phyloP scores from a whole-genome alignment of 2,113 vertebrate species.

The Cichladusa arquata region DNA sequence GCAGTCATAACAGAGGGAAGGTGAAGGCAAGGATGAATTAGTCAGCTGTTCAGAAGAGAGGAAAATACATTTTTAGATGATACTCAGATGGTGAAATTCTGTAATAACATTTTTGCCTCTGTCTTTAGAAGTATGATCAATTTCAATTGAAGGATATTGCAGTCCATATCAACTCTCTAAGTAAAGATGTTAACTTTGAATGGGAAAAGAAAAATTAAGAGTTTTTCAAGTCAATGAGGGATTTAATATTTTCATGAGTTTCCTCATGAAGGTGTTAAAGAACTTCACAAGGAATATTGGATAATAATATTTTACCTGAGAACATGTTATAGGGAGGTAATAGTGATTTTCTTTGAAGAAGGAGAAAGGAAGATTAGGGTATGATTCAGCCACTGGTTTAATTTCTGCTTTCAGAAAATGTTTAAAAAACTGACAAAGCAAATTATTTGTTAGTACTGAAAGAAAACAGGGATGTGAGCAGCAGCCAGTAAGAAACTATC shows the following conservation, averaged over 20 bases:
- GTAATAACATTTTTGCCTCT: neutral
- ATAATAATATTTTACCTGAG: neutral
- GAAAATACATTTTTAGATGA: neutral
- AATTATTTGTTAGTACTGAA: neutral
- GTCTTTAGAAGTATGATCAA: neutral
- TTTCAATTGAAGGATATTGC: neutral
- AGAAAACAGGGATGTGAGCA: neutral
- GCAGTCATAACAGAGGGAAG: neutral
- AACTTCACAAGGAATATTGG: neutral
- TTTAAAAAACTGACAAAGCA: neutral
- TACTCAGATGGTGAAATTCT: neutral
- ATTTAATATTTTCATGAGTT: neutral
- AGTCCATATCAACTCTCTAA: neutral
- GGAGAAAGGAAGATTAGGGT: neutral
- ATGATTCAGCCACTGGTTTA: neutral
- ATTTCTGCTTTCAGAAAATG: neutral
- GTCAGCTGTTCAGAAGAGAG: neutral
- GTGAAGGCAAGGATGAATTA: neutral
- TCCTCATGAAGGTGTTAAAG: neutral
- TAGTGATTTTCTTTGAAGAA: neutral
- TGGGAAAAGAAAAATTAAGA: neutral
- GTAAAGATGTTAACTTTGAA: neutral
- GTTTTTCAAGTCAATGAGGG: neutral
- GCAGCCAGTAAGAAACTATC: neutral
- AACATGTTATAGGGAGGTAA: neutral